Evolutionary conservation across 2,113 vertebrate genomes (phyloP).

Genomic region (Brachyhypopomus occidentalis): DNA sequence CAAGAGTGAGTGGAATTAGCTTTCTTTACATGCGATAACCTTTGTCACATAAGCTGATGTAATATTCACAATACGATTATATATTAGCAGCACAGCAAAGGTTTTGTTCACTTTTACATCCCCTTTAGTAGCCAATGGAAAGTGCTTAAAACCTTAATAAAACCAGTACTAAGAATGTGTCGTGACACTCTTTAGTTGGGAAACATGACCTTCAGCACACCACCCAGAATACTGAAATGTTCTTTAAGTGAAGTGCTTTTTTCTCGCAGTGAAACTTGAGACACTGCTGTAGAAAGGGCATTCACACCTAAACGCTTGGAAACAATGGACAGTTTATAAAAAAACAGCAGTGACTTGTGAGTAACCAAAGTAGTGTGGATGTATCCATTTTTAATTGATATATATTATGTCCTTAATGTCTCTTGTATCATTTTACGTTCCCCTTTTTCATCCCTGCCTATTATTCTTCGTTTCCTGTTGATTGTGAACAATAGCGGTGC

Average conservation of each 20-base stretch:
- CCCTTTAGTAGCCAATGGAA: slow-evolving; percentile 36
- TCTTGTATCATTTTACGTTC: slow-evolving; percentile 15
- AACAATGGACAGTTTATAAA: slow-evolving; percentile 28
- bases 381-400: slow-evolving; percentile 22
- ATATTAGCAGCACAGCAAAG: slow-evolving; percentile 20
- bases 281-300: slow-evolving; percentile 15
- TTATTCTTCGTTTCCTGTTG: slow-evolving; percentile 29
- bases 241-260: slow-evolving; percentile 26
- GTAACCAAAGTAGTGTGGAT: slow-evolving; percentile 13
- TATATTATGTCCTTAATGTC: slow-evolving; percentile 22
- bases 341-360: slow-evolving; percentile 2
- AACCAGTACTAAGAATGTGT: neutral
- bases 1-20: slow-evolving; percentile 45
- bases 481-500: slow-evolving; percentile 6
- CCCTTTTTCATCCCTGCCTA: neutral
- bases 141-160: slow-evolving; percentile 13
- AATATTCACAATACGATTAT: slow-evolving; percentile 27
- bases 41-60: slow-evolving; percentile 34
- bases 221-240: slow-evolving; percentile 22
- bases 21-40: slow-evolving; percentile 33
- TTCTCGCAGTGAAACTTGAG: slow-evolving; percentile 25
- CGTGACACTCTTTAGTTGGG: slow-evolving; percentile 32
- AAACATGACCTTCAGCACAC: slow-evolving; percentile 47
- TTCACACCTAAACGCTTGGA: slow-evolving; percentile 22
- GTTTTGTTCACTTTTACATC: slow-evolving; percentile 23